Evolutionary conservation across 2,113 vertebrate species (phyloP).

Genomic region (Proteles cristata): DNA sequence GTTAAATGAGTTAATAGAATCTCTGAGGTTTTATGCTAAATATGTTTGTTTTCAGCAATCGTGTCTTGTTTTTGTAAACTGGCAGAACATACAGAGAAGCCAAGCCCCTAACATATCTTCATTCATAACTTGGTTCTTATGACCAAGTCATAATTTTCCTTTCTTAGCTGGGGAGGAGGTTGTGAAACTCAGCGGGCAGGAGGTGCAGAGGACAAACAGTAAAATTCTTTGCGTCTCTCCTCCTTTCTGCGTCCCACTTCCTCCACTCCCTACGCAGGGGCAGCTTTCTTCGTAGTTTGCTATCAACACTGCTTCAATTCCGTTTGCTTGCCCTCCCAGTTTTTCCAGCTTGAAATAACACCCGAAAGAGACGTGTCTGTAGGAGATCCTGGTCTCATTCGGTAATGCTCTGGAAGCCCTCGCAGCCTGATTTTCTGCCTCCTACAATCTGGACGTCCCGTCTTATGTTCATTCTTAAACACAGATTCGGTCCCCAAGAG

Average conservation of each 20-base stretch:
- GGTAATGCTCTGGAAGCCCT: not conserved
- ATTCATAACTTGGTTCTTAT: not conserved
- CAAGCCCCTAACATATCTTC: not conserved
- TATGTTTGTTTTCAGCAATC: not conserved
- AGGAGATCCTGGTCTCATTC: not conserved
- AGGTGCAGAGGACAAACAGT: not conserved
- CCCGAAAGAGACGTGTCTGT: not conserved
- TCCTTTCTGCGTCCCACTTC: not conserved
- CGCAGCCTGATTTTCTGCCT: not conserved
- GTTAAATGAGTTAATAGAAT: not conserved
- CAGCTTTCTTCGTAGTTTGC: not conserved
- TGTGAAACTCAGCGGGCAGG: not conserved
- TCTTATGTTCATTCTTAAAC: not conserved
- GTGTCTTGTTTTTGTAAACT: constrained; percentile 25
- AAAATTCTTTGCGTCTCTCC: not conserved
- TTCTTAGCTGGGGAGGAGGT: not conserved
- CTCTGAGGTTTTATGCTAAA: not conserved
- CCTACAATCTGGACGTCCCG: not conserved
- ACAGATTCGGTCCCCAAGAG: not conserved
- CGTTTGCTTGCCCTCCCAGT: not conserved
- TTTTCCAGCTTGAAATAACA: not conserved
- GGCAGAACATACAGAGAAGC: not conserved
- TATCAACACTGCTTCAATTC: not conserved
- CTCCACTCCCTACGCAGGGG: not conserved
- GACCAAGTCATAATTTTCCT: not conserved